phyloP scores from a whole-genome alignment of 2,113 vertebrate species.

The Dolichotis patagonum region DNA sequence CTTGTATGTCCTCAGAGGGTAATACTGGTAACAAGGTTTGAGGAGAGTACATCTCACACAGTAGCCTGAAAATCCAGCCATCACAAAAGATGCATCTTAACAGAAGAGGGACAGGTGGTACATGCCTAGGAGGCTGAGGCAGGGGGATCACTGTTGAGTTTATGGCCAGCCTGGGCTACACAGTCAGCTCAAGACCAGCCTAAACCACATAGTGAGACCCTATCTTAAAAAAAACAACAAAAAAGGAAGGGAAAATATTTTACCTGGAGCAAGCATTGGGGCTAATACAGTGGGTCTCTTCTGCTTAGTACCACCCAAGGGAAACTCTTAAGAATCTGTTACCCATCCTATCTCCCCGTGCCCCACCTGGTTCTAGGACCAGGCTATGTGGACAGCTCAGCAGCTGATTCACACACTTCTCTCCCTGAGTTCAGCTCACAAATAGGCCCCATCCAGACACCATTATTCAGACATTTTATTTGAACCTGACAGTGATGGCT shows the following conservation, averaged over 20 bases:
- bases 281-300: background rate
- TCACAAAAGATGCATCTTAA: background rate
- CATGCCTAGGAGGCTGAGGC: background rate
- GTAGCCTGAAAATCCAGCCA: background rate
- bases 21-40: background rate
- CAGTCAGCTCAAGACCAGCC: background rate
- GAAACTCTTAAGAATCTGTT: background rate
- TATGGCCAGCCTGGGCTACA: background rate
- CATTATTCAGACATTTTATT: constrained; percentile 79
- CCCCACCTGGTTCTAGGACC: background rate
- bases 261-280: background rate
- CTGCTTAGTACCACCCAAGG: background rate
- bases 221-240: background rate
- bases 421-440: background rate
- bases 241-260: background rate
- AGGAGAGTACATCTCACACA: background rate
- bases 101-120: background rate
- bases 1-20: background rate
- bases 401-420: background rate
- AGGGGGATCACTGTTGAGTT: background rate
- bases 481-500: constrained; percentile 62
- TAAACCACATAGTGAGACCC: background rate
- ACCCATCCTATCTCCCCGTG: accelerated
- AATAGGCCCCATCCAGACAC: background rate
- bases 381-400: background rate